Conservation (phyloP, 2,888 invertebrate species). For the Quadroppia sp. region DNA sequence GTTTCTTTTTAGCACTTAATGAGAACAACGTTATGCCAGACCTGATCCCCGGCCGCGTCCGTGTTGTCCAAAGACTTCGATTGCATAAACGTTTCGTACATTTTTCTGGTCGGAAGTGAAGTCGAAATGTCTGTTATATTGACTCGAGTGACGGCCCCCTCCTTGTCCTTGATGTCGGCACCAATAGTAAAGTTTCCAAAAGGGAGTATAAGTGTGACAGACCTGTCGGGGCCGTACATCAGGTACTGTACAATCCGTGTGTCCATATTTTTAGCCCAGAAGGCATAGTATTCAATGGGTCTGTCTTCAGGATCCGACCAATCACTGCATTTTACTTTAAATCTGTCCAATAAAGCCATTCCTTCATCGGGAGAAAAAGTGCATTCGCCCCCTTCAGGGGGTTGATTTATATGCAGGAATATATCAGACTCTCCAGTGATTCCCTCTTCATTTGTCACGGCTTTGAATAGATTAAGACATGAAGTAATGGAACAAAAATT, state of each 20-base stretch:
- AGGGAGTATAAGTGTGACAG: conserved; percentile 47
- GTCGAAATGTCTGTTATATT: conserved; percentile 47
- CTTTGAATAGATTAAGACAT: background rate
- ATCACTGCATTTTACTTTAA: conserved; percentile 46
- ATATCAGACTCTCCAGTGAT: conserved; percentile 47
- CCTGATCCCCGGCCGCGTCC: conserved; percentile 49
- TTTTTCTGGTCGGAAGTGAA: conserved; percentile 47
- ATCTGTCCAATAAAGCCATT: conserved; percentile 47
- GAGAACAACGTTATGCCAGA: background rate
- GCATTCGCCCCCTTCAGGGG: conserved; percentile 49
- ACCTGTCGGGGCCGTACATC: conserved; percentile 47
- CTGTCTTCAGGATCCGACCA: conserved; percentile 49
- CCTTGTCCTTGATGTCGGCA: conserved; percentile 49
- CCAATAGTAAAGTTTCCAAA: conserved; percentile 48
- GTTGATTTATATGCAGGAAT: conserved; percentile 49
- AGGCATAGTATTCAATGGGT: conserved; percentile 49
- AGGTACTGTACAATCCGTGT: conserved; percentile 46
- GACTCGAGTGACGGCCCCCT: conserved; percentile 48
- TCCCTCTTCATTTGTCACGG: conserved; percentile 48
- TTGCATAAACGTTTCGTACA: conserved; percentile 48
- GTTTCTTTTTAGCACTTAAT: too few relatives aligned
- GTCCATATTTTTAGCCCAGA: conserved; percentile 47
- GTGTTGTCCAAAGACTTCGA: conserved; percentile 48
- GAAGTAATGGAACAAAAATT: background rate
- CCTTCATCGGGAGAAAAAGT: conserved; percentile 45